Evolutionary conservation across 2,797 vertebrate species (phyloP).

Genomic region (Phoxinus dragarum): DNA sequence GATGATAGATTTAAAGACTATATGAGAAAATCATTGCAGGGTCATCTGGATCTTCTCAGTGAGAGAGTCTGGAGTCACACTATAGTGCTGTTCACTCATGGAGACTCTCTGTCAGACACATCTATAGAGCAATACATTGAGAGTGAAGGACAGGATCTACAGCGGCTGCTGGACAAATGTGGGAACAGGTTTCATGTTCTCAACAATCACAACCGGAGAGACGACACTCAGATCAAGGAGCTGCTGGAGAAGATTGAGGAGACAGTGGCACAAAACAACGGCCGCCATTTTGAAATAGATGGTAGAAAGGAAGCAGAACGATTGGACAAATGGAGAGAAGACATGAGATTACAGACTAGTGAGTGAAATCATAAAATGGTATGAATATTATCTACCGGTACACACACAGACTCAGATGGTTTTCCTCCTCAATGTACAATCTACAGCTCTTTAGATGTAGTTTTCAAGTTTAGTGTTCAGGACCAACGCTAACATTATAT

Average conservation of each 20-base stretch:
- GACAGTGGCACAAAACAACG: background rate
- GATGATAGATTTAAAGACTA: too few species aligned
- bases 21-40: background rate
- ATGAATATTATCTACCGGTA: too few species aligned
- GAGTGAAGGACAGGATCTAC: constrained; percentile 8
- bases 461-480: too few species aligned
- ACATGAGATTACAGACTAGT: too few species aligned
- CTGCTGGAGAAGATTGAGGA: constrained; percentile 27
- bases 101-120: constrained; percentile 9
- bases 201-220: constrained; percentile 4
- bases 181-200: constrained; percentile 11
- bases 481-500: too few species aligned
- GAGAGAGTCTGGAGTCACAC: constrained; percentile 26
- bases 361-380: too few species aligned
- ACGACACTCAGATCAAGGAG: constrained; percentile 15
- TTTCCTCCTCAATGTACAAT: too few species aligned
- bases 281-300: background rate
- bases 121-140: constrained; percentile 33
- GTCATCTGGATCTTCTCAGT: background rate
- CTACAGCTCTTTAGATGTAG: too few species aligned
- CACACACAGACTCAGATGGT: too few species aligned
- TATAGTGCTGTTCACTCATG: background rate
- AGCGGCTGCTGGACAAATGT: constrained; percentile 1
- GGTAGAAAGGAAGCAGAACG: too few species aligned
- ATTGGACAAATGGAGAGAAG: too few species aligned